Conservation (phyloP, 2,797 vertebrate species). For the Melopsittacus undulatus region DNA sequence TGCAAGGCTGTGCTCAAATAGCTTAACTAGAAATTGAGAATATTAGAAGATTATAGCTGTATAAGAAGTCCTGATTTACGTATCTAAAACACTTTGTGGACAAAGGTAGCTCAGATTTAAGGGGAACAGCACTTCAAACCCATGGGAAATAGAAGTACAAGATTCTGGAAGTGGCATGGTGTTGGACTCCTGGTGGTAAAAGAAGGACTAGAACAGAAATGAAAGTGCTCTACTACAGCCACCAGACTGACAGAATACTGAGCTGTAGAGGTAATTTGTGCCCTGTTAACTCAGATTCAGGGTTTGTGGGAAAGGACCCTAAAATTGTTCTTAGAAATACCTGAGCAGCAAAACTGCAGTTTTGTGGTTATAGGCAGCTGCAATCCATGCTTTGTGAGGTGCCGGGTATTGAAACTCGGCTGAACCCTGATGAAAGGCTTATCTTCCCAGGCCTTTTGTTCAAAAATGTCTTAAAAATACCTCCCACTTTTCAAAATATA, state of each 20-base stretch:
- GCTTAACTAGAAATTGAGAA: background rate
- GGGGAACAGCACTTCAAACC: background rate
- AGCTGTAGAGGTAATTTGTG: slow-evolving; percentile 28
- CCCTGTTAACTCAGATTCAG: background rate
- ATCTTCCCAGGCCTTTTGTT: background rate
- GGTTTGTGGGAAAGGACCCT: background rate
- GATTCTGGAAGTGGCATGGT: background rate
- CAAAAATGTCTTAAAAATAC: background rate
- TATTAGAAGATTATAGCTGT: too few species aligned
- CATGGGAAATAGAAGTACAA: background rate
- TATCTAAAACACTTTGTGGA: background rate
- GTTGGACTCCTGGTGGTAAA: background rate
- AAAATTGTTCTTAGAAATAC: background rate
- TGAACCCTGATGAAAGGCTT: background rate
- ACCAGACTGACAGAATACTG: slow-evolving; percentile 23
- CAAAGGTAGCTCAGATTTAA: background rate
- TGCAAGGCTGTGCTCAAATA: background rate
- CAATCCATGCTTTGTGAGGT: background rate
- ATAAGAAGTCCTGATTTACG: background rate
- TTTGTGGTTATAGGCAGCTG: background rate
- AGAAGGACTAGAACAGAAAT: background rate
- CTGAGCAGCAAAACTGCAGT: background rate
- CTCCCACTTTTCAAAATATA: background rate
- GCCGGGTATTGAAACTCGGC: background rate
- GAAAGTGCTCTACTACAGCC: background rate